Percentiles rank a stretch among this genome's conserved stretches.
Conservation (phyloP, 2,797 vertebrate genomes). For the Pangasius krempfi region DNA sequence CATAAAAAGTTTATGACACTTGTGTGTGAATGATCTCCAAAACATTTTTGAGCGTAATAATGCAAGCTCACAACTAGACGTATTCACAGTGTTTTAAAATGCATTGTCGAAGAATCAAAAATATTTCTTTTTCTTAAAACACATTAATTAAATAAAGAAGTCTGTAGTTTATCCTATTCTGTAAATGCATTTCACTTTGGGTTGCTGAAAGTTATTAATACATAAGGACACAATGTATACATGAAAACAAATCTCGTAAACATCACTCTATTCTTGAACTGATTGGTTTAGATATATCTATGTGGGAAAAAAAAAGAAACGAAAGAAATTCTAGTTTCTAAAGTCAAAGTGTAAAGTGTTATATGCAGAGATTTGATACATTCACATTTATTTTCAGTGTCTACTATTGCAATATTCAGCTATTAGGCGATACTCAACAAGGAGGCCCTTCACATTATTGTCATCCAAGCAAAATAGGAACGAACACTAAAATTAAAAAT, state of each 20-base stretch:
- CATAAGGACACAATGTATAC: slow-evolving; percentile 15
- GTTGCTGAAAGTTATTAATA: slow-evolving; percentile 60
- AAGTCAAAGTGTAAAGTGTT: slow-evolving; percentile 1
- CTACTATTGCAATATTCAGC: slow-evolving; percentile 21
- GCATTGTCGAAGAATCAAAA: slow-evolving; percentile 50
- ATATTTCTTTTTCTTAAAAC: slow-evolving; percentile 59
- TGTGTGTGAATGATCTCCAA: slow-evolving; percentile 47
- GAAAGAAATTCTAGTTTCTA: background rate
- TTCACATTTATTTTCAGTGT: slow-evolving; percentile 30
- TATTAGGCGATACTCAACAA: slow-evolving; percentile 18
- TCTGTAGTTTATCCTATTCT: slow-evolving; percentile 51
- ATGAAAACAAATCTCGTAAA: background rate
- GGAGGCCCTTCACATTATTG: slow-evolving; percentile 20
- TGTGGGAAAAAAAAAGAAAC: background rate
- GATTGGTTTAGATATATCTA: slow-evolving; percentile 14
- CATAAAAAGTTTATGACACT: slow-evolving; percentile 58
- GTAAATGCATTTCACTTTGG: slow-evolving; percentile 56
- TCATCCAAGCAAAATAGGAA: slow-evolving; percentile 20
- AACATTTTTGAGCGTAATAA: slow-evolving; percentile 46
- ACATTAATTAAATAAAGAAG: slow-evolving; percentile 58
- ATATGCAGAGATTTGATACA: slow-evolving; percentile 26
- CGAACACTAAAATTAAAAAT: slow-evolving; percentile 28
- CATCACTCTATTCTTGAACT: slow-evolving; percentile 5
- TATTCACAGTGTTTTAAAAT: slow-evolving; percentile 70
- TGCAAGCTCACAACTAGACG: slow-evolving; percentile 55